Percentiles rank a stretch among this genome's conserved stretches.
phyloP scores from a whole-genome alignment of 53 echinoderm and acorn worm genomes.

The Astropecten irregularis region DNA sequence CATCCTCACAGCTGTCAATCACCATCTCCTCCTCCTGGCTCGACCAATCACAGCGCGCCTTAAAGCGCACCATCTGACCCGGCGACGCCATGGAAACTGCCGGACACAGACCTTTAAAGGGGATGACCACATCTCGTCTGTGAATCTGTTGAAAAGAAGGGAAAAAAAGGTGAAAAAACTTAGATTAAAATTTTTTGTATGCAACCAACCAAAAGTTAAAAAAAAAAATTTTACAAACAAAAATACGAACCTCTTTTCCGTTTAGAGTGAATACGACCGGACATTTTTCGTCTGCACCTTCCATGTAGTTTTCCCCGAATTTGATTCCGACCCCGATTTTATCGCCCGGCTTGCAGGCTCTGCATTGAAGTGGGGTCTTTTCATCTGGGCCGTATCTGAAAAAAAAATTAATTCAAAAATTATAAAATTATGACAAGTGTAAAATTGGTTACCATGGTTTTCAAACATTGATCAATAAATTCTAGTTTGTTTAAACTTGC shows the following conservation, averaged over 20 bases:
- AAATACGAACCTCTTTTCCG: constrained; percentile 93
- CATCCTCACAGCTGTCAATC: constrained; percentile 80
- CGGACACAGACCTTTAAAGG: constrained; percentile 76
- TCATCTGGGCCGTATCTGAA: constrained; percentile 21
- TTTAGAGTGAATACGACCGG: constrained; percentile 87
- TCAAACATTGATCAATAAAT: not conserved
- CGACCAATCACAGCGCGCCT: constrained; percentile 83
- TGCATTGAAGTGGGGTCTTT: constrained; percentile 12
- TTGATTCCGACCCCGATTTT: constrained; percentile 86
- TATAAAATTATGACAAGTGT: not conserved
- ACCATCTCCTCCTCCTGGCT: constrained; percentile 94
- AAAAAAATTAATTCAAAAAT: too few species aligned
- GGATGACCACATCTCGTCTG: constrained; percentile 59
- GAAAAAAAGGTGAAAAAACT: not conserved
- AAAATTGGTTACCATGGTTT: too few species aligned
- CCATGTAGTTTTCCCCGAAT: constrained; percentile 74
- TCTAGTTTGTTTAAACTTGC: too few species aligned
- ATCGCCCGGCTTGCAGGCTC: constrained; percentile 60
- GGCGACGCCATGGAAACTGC: constrained; percentile 81
- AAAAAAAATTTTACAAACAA: too few species aligned
- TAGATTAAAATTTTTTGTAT: too few species aligned
- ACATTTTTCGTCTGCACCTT: constrained; percentile 59
- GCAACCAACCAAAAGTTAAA: not conserved
- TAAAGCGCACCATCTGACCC: constrained; percentile 75
- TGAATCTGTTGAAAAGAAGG: not conserved